These are phyloP conservation scores for Leuciscus idus DNA, from an alignment of 2,113 vertebrate genomes.

Conservation along the genomic window DNA sequence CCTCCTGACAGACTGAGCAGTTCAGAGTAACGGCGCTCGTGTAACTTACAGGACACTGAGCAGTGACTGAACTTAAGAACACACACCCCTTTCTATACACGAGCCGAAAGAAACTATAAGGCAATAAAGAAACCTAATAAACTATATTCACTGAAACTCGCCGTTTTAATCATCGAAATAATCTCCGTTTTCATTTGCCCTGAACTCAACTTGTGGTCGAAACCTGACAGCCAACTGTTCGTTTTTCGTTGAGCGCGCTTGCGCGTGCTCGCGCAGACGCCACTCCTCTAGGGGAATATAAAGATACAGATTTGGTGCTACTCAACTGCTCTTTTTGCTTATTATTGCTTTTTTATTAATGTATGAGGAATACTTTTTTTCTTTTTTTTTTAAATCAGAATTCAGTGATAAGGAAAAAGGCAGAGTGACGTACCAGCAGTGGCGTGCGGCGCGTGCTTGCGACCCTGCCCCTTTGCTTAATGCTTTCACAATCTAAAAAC, in stretches of 20 bases:
- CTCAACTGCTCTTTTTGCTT: constrained; percentile 1
- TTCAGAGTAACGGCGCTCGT: not conserved
- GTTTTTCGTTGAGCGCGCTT: constrained; percentile 60
- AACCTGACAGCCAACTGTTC: constrained; percentile 71
- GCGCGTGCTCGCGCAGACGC: constrained; percentile 54
- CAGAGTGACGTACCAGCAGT: not conserved
- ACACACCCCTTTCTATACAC: not conserved
- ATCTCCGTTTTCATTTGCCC: not conserved
- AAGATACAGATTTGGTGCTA: constrained; percentile 31
- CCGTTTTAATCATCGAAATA: not conserved
- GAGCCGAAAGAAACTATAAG: not conserved
- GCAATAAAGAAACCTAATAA: not conserved
- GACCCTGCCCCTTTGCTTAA: not conserved
- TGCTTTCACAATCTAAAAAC: not conserved
- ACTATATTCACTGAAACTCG: not conserved
- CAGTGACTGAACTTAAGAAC: not conserved
- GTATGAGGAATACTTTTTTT: too few species aligned
- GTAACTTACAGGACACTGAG: not conserved
- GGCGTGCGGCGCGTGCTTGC: not conserved
- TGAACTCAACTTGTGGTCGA: constrained; percentile 36
- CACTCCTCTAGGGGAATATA: constrained; percentile 24
- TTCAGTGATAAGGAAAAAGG: not conserved
- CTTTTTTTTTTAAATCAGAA: not conserved
- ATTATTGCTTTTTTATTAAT: too few species aligned
- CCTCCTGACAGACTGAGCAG: not conserved